Conservation (phyloP, 2,113 vertebrate species). For the Camelus dromedarius region DNA sequence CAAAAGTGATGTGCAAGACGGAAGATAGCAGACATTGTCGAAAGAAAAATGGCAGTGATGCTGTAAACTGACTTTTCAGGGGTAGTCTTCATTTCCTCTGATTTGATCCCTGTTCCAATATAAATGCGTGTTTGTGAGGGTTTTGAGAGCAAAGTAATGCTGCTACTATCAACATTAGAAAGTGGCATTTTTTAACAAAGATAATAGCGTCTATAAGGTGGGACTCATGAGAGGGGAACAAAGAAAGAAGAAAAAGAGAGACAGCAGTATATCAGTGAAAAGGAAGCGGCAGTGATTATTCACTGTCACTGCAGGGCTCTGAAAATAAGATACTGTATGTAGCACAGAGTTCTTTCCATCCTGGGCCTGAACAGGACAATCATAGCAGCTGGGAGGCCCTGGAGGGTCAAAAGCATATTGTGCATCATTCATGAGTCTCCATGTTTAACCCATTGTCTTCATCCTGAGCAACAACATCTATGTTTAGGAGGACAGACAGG, state of each 20-base stretch:
- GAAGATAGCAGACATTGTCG: not conserved
- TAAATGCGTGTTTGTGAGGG: not conserved
- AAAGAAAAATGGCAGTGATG: not conserved
- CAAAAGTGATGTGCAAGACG: not conserved
- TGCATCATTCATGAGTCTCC: not conserved
- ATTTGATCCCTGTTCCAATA: not conserved
- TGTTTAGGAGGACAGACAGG: constrained; percentile 49
- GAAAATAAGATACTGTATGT: constrained; percentile 54
- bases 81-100: not conserved
- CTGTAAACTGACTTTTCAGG: not conserved
- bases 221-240: not conserved
- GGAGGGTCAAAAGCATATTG: constrained; percentile 23
- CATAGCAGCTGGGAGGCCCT: constrained; percentile 52
- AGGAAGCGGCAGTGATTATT: constrained; percentile 55
- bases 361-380: constrained; percentile 51
- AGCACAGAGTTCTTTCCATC: constrained; percentile 40
- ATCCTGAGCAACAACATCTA: not conserved
- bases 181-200: constrained; percentile 20
- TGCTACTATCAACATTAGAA: not conserved
- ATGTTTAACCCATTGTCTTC: not conserved
- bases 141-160: constrained; percentile 26
- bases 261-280: constrained; percentile 50
- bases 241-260: not conserved
- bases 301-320: constrained; percentile 45
- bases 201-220: constrained; percentile 46